phyloP scores from a whole-genome alignment of 1,140 invertebrate species.

The Euura lappo region DNA sequence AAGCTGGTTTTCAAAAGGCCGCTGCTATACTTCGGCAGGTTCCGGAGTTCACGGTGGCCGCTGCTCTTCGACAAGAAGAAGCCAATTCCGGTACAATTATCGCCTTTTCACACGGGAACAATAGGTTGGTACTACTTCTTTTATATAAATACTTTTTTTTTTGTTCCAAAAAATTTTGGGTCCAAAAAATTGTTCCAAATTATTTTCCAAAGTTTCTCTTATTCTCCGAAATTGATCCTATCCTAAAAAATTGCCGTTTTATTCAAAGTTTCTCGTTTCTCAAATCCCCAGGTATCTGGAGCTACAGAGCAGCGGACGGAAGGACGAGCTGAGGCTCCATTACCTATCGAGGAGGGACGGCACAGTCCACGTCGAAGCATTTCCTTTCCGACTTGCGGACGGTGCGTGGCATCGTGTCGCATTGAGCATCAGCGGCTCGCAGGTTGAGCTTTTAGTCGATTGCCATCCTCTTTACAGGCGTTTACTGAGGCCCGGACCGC shows the following conservation, averaged over 20 bases:
- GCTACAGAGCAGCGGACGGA: conserved; percentile 86
- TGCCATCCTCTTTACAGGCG: conserved; percentile 84
- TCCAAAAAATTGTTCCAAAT: background rate
- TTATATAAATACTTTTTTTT: background rate
- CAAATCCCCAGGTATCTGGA: conserved; percentile 77
- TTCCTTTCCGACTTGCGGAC: conserved; percentile 85
- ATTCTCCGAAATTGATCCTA: background rate
- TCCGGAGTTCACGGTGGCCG: conserved; percentile 82
- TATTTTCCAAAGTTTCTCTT: background rate
- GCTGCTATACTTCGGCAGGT: conserved; percentile 71
- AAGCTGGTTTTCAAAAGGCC: conserved; percentile 69
- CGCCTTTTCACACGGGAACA: conserved; percentile 78
- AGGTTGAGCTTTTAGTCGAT: conserved; percentile 84
- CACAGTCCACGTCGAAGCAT: conserved; percentile 79
- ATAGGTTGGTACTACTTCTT: conserved; percentile 61
- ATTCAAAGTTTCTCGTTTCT: too few species aligned
- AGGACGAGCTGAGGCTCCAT: conserved; percentile 82
- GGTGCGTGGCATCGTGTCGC: conserved; percentile 86
- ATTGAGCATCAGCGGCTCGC: conserved; percentile 79
- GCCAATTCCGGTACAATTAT: conserved; percentile 83
- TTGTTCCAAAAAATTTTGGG: background rate
- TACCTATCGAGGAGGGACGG: conserved; percentile 70
- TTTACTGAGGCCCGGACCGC: conserved; percentile 65
- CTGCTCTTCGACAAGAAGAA: conserved; percentile 77
- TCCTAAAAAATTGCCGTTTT: too few species aligned